These are phyloP conservation scores for Agapornis canus DNA, from an alignment of 2,797 vertebrate genomes.

Conservation along the genomic window DNA sequence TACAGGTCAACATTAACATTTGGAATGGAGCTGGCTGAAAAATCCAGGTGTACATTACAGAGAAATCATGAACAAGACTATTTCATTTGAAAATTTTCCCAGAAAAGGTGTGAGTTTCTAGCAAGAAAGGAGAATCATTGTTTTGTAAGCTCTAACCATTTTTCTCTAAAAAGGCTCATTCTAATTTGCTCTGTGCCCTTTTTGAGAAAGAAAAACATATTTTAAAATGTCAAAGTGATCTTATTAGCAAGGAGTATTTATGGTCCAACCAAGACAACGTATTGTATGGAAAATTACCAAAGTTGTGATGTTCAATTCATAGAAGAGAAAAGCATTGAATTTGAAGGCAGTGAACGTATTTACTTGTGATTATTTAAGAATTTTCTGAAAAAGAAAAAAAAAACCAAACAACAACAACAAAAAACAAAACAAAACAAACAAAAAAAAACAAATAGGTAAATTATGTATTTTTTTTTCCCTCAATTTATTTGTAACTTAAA, in stretches of 20 bases:
- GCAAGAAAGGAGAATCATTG: background rate
- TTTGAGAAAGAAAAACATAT: background rate
- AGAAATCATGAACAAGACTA: background rate
- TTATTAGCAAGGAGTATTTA: background rate
- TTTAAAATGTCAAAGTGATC: background rate
- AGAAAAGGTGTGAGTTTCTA: background rate
- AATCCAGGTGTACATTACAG: background rate
- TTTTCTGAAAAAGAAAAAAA: background rate
- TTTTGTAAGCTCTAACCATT: background rate
- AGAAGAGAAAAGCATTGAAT: background rate
- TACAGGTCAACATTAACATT: background rate
- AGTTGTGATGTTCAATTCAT: background rate
- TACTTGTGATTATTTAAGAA: background rate
- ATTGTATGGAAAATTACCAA: background rate
- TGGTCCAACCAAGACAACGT: background rate
- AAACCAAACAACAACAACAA: too few relatives aligned
- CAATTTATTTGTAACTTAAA: background rate
- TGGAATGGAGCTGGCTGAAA: background rate
- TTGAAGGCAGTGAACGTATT: background rate
- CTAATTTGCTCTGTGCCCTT: rapidly evolving
- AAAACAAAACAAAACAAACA: too few relatives aligned
- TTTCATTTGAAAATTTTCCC: background rate
- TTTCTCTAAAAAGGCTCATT: background rate
- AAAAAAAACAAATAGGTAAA: background rate
- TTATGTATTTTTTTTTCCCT: background rate